Conservation (phyloP, 2,113 vertebrate genomes). For the Platysteira castanea region DNA sequence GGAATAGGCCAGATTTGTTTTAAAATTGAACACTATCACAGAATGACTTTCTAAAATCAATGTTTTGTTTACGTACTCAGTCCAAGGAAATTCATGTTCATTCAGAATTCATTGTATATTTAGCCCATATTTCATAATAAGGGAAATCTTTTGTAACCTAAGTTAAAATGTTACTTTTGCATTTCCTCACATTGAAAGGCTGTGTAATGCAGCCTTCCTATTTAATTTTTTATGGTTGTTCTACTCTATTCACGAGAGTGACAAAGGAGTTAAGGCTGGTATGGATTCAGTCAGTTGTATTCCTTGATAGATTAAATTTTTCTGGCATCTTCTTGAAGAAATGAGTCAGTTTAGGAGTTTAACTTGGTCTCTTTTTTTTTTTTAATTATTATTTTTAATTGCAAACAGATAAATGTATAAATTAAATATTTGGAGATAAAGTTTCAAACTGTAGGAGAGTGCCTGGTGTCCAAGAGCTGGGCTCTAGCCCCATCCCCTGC, state of each 20-base stretch:
- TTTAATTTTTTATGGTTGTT: neutral
- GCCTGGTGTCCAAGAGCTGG: neutral
- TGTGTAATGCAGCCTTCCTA: neutral
- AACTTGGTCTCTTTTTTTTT: neutral
- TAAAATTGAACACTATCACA: neutral
- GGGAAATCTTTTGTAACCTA: neutral
- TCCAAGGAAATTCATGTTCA: neutral
- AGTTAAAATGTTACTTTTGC: neutral
- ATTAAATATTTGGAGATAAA: neutral
- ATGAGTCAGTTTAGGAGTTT: neutral
- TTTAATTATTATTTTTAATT: neutral
- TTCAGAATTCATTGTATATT: neutral
- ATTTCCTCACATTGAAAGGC: neutral
- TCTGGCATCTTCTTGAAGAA: neutral
- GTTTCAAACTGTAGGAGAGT: neutral
- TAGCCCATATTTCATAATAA: neutral
- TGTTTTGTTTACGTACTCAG: neutral
- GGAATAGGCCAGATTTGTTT: neutral
- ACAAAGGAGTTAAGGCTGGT: neutral
- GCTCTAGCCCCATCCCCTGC: neutral
- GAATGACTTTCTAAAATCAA: neutral
- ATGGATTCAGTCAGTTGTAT: neutral
- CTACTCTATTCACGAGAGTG: neutral
- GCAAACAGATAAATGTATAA: neutral
- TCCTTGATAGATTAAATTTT: neutral